Percentiles rank a stretch among this genome's conserved stretches.
Evolutionary conservation across 2,888 invertebrate genomes (phyloP).

Genomic region (Suillia variegata): DNA sequence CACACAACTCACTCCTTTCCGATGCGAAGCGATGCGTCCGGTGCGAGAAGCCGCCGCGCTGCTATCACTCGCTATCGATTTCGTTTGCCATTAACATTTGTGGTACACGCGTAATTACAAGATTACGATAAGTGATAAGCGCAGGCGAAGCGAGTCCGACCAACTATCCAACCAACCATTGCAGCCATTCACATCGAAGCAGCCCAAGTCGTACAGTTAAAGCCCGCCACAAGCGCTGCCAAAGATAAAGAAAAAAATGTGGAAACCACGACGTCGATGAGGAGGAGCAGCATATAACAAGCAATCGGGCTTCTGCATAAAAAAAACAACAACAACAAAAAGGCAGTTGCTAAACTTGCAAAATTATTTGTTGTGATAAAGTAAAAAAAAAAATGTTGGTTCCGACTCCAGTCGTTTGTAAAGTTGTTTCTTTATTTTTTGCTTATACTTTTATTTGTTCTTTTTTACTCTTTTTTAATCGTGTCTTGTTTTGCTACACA

Average conservation of each 20-base stretch:
- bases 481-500: not conserved
- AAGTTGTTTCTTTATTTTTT: no score
- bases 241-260: no score
- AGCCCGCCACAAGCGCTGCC: no score
- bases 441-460: not conserved
- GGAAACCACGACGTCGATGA: no score
- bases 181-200: not conserved
- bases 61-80: constrained; percentile 24
- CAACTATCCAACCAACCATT: not conserved
- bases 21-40: not conserved
- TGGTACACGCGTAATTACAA: constrained; percentile 36
- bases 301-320: no score
- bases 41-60: not conserved
- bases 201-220: no score
- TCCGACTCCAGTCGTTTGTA: no score
- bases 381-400: no score
- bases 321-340: no score
- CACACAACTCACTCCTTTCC: constrained; percentile 7
- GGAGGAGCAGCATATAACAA: not conserved
- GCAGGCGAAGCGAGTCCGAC: not conserved
- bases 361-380: no score
- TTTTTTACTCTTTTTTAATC: not conserved
- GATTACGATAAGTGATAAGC: constrained; percentile 37
- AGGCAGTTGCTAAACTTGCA: no score
- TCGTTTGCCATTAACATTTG: constrained; percentile 36